A percentile compares a stretch with the other conserved stretches of the same genome.
These are phyloP conservation scores for Pristionchus fissidentatus DNA, from an alignment of 2,888 invertebrate genomes.

Conservation along the genomic window DNA sequence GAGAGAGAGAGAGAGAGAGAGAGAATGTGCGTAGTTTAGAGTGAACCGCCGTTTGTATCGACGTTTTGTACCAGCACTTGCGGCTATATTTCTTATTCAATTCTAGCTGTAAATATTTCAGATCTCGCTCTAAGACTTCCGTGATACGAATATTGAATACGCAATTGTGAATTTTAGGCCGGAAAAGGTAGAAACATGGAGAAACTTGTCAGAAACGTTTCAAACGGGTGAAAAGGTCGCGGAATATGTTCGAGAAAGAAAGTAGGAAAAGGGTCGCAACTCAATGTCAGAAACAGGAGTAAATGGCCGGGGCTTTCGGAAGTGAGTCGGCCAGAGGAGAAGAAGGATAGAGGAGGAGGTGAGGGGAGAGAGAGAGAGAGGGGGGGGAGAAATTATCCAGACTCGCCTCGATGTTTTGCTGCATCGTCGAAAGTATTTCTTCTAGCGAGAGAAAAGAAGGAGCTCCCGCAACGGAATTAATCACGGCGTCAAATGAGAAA, in stretches of 20 bases:
- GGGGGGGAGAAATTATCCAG: neutral
- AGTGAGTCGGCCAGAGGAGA: conserved; percentile 15
- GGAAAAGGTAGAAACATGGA: neutral
- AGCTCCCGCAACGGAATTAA: conserved; percentile 23
- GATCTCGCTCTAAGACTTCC: no score
- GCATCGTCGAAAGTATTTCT: neutral
- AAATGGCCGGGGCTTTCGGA: conserved; percentile 36
- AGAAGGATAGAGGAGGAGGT: neutral
- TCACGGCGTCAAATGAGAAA: conserved; percentile 33
- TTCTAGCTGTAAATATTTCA: no score
- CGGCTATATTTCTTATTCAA: no score
- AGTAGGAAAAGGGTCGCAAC: conserved; percentile 17
- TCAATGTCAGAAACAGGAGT: conserved; percentile 35
- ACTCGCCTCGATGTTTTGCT: conserved; percentile 31
- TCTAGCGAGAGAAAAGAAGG: conserved; percentile 1
- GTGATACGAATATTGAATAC: no score
- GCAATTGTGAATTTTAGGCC: no score
- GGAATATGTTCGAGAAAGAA: neutral
- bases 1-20: conserved; percentile 23
- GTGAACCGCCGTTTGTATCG: no score
- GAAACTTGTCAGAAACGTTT: neutral
- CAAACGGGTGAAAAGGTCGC: neutral
- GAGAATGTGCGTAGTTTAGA: no score
- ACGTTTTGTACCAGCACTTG: no score
- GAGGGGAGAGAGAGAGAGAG: neutral